Percentiles rank a stretch among this genome's conserved stretches.
phyloP scores from a whole-genome alignment of 2,888 invertebrate species.

The Melieria omissa region DNA sequence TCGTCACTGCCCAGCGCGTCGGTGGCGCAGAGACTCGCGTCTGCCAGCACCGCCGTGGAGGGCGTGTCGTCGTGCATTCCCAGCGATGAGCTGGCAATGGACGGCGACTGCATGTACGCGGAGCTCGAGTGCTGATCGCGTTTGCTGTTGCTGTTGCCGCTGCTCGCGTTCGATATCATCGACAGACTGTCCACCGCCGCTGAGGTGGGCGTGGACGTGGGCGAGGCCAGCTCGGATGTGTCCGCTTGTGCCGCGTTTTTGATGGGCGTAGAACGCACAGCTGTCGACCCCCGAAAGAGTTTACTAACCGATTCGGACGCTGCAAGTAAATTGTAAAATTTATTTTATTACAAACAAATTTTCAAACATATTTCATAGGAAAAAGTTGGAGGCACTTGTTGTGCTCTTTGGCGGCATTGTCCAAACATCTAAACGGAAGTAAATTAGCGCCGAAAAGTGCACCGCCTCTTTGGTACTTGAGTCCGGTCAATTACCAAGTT shows the following conservation, averaged over 20 bases:
- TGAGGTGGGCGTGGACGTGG: constrained; percentile 48
- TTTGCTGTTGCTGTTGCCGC: constrained; percentile 51
- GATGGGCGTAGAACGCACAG: constrained; percentile 50
- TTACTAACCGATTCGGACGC: constrained; percentile 65
- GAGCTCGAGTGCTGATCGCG: constrained; percentile 36
- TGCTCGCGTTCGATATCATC: constrained; percentile 62
- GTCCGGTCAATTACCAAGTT: constrained; percentile 32
- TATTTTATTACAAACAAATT: background rate
- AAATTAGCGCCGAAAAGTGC: too few relatives aligned
- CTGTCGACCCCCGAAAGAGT: constrained; percentile 63
- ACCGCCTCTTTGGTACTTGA: background rate
- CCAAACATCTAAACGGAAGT: too few relatives aligned
- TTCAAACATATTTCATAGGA: background rate
- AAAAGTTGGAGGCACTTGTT: too few relatives aligned
- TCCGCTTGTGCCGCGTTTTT: constrained; percentile 43
- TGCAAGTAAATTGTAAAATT: constrained; percentile 41
- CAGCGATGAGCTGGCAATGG: constrained; percentile 43
- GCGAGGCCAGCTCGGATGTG: constrained; percentile 50
- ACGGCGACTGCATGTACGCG: constrained; percentile 13
- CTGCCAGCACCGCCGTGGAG: constrained; percentile 59
- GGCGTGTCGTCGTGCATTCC: constrained; percentile 55
- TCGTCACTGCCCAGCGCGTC: constrained; percentile 35
- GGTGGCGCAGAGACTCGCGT: constrained; percentile 46
- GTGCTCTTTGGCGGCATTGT: too few relatives aligned
- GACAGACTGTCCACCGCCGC: constrained; percentile 58